These are phyloP conservation scores for Cavia porcellus DNA, from an alignment of 2,113 vertebrate species.

Conservation along the genomic window DNA sequence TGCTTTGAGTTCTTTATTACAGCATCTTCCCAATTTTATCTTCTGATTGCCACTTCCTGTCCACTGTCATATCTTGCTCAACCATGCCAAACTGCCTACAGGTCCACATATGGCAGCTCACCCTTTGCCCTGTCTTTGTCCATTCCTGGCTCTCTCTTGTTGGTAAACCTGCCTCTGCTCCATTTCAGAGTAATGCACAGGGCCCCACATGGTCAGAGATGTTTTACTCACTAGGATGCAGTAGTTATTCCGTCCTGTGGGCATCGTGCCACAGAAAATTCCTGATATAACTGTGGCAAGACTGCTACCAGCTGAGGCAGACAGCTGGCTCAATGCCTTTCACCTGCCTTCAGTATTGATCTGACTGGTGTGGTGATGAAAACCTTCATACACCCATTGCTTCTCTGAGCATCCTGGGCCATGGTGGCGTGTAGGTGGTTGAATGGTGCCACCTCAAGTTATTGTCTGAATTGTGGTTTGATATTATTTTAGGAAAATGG, in stretches of 20 bases:
- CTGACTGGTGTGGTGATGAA: neutral
- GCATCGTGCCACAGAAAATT: neutral
- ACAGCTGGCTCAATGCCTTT: neutral
- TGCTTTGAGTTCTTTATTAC: neutral
- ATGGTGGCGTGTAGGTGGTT: neutral
- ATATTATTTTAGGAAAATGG: neutral
- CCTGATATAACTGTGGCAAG: too few species aligned
- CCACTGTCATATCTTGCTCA: neutral
- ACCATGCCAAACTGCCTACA: neutral
- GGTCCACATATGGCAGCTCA: fast-evolving
- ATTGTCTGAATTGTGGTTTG: neutral
- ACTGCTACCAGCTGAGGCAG: too few species aligned
- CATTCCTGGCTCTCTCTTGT: neutral
- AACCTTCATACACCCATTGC: neutral
- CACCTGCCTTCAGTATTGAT: neutral
- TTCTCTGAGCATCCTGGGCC: neutral
- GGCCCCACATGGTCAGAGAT: neutral
- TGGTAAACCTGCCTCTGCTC: neutral
- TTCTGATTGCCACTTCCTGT: neutral
- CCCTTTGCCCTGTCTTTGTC: neutral
- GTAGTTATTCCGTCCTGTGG: neutral
- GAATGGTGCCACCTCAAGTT: neutral
- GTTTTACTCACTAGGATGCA: neutral
- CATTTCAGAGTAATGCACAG: neutral
- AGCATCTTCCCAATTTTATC: neutral